These are phyloP conservation scores for Biston betularia DNA, from an alignment of 2,888 invertebrate genomes.

Conservation along the genomic window DNA sequence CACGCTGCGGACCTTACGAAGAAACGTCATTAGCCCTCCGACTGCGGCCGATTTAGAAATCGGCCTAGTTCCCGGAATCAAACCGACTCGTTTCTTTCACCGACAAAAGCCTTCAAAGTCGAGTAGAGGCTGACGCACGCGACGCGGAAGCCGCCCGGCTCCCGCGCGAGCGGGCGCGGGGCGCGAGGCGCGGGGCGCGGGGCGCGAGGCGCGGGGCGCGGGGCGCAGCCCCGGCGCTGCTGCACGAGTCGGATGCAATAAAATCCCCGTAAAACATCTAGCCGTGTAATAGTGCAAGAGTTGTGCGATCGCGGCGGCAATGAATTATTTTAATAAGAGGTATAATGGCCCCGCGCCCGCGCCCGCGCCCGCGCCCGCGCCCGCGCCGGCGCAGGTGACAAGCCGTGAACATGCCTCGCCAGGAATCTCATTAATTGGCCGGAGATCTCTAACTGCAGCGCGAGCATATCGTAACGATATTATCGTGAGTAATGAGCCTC, in stretches of 20 bases:
- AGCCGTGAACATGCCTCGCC: conserved; percentile 46
- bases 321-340: conserved; percentile 37
- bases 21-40: conserved; percentile 29
- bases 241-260: not conserved
- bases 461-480: conserved; percentile 21
- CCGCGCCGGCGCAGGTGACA: conserved; percentile 38
- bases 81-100: conserved; percentile 2
- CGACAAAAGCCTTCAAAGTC: not conserved
- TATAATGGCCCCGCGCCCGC: conserved; percentile 20
- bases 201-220: too few species aligned
- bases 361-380: conserved; percentile 2
- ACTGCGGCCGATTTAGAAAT: conserved; percentile 7
- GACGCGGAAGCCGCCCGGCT: not conserved
- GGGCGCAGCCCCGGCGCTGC: too few species aligned
- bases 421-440: conserved; percentile 47
- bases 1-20: conserved; percentile 31
- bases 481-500: conserved; percentile 31
- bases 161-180: too few species aligned
- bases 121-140: not conserved
- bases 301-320: conserved; percentile 15
- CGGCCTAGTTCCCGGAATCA: conserved; percentile 19
- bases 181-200: too few species aligned
- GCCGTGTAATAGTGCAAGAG: not conserved
- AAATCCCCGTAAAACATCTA: conserved; percentile 12
- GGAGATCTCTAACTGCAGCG: conserved; percentile 41